These are phyloP conservation scores for Peromyscus eremicus DNA, from an alignment of 2,797 vertebrate species.

Conservation along the genomic window DNA sequence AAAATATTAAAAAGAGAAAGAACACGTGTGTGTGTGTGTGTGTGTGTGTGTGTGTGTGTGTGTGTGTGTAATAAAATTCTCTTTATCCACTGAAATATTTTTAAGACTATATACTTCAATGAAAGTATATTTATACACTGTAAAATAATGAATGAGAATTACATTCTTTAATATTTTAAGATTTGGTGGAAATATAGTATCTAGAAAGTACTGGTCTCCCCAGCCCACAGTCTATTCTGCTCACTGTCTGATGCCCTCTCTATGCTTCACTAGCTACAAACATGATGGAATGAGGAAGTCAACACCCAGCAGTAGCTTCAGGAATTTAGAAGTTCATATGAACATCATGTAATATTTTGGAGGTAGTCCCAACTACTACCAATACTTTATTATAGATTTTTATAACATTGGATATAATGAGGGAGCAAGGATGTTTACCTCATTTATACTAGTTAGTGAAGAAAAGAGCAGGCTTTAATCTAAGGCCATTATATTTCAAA, in stretches of 20 bases:
- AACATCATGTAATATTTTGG: not conserved
- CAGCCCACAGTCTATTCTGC: not conserved
- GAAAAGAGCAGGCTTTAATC: not conserved
- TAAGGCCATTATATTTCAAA: not conserved
- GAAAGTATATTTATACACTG: not conserved
- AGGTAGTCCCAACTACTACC: not conserved
- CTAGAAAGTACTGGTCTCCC: not conserved
- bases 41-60: no score
- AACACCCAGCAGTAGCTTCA: not conserved
- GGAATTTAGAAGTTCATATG: not conserved
- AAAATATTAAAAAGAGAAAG: not conserved
- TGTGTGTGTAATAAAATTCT: not conserved
- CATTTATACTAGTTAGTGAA: not conserved
- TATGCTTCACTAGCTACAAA: not conserved
- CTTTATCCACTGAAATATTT: conserved; percentile 4
- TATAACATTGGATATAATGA: not conserved
- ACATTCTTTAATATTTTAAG: not conserved
- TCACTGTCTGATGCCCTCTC: not conserved
- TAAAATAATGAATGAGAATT: not conserved
- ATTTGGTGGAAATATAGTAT: not conserved
- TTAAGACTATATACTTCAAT: not conserved
- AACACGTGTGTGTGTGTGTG: not conserved
- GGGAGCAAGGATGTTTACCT: not conserved
- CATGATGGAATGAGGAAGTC: not conserved
- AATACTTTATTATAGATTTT: not conserved